Conservation (phyloP, 2,113 vertebrate genomes). For the Thryonomys swinderianus region DNA sequence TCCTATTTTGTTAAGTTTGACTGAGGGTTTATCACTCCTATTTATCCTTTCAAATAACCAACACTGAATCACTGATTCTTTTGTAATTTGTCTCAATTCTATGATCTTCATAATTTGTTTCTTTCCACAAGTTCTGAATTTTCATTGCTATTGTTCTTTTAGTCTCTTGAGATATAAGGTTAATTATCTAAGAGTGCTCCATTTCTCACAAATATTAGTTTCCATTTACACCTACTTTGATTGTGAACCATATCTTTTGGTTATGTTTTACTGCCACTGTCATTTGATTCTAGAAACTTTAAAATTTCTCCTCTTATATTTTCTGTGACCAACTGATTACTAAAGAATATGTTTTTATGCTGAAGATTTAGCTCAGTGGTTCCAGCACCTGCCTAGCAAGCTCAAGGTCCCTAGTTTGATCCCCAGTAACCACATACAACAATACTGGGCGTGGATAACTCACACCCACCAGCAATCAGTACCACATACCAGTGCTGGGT, state of each 20-base stretch:
- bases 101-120: neutral
- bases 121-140: neutral
- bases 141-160: neutral
- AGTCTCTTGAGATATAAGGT: neutral
- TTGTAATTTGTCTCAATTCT: neutral
- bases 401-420: no score
- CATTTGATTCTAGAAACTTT: neutral
- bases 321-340: neutral
- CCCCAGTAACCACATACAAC: no score
- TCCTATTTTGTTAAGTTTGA: neutral
- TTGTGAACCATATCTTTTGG: neutral
- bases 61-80: neutral
- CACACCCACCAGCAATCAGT: no score
- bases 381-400: no score
- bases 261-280: neutral
- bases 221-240: neutral
- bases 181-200: neutral
- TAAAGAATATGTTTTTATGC: neutral
- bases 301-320: neutral
- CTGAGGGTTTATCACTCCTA: neutral
- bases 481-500: no score
- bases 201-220: neutral
- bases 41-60: neutral
- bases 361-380: no score
- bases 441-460: no score